Base-by-base conservation (phyloP, 2,888 invertebrate genomes). In the Boloria euphrosyne region DNA sequence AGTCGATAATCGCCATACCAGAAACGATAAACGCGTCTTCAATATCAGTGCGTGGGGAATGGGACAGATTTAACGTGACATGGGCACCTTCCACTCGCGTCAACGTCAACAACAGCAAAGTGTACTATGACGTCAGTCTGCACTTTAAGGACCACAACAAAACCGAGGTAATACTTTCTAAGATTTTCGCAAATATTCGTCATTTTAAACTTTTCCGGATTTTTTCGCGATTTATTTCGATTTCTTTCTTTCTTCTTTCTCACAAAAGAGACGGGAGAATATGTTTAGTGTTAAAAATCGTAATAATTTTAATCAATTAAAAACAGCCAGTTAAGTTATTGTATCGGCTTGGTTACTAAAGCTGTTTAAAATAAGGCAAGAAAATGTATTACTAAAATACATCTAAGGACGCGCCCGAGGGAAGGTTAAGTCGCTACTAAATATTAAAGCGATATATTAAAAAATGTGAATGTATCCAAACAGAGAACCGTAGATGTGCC, bases 121-220 rank as follows among this genome's bases (percentile, higher is more conserved):
- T 98, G 0, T 96, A 95, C 80, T 98, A 98, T 80, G 96, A 97
- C 80, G 93, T 97, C 57, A 95, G 94, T 82, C 92, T 96, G 44
- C 81, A 86, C 66, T 90, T 90, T 70, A 90, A 93, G 7, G 93
- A 93, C 70, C 89, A 93, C 47, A 88, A 92, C 43, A 93, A 93
- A 74, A 94, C 94, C 59, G 94, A 95, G 84, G 93, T 94, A 69
- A 52, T 22, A 22, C 22, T 7, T 14, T 52, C n/a, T n/a, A n/a
- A n/a, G n/a, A n/a, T n/a, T n/a, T n/a, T n/a, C n/a, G n/a, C n/a
- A n/a, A n/a, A n/a, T n/a, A n/a, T n/a, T n/a, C n/a, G n/a, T n/a
- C n/a, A 22, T 18, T 18, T 22, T 27, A n/a, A 14, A 13, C 7
- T 18, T 55, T 14, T 14, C 38, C 22, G 22, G 1, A 2, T 22